Base-by-base conservation (phyloP, 2,113 vertebrate genomes). In the Solea senegalensis region DNA sequence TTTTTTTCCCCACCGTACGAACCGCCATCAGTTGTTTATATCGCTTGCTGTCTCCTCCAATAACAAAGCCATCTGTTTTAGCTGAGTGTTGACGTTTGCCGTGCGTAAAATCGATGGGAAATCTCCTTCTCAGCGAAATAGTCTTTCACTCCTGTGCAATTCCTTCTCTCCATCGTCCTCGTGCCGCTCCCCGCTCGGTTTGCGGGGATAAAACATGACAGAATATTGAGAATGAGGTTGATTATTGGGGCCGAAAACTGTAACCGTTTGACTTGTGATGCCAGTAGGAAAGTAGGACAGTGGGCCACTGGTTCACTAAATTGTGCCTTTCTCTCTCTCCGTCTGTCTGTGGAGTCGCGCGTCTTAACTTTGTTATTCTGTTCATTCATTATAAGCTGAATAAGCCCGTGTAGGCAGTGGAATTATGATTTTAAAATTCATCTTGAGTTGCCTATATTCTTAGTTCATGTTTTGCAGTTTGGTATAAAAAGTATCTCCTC, bases 211-310 rank as follows among this genome's bases (percentile, higher is more conserved):
- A 0, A 3, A 0, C 40, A 12, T n/a, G 59, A 0, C 56, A 12
- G n/a, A 4, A 2, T 28, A 9, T 28, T 74, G 26, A 55, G 62
- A 85, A 78, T 40, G 44, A 69, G 79, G 63, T 46, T 71, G 49
- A 64, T 26, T 65, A 64, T 26, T 65, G 57, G 65, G 71, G 78
- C 72, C 78, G 78, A 34, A 55, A 84, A 79, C 72, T 55, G 75
- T 57, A 69, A 69, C 61, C 76, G 62, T 57, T 62, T 82, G 78
- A 68, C 40, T 75, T 63, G 51, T 56, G 79, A 50, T 89, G 77
- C 80, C 83, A 86, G 72, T 28, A 60, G 71, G 58, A 86, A 89
- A 89, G 79, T 90, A 77, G 89, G 88, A 89, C 88, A 89, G 76
- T 88, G 83, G 80, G 85, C 83, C 89, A 86, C 54, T 82, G 72